Evolutionary conservation across 2,797 vertebrate species (phyloP).

Genomic region (Pachyuromys duprasi): DNA sequence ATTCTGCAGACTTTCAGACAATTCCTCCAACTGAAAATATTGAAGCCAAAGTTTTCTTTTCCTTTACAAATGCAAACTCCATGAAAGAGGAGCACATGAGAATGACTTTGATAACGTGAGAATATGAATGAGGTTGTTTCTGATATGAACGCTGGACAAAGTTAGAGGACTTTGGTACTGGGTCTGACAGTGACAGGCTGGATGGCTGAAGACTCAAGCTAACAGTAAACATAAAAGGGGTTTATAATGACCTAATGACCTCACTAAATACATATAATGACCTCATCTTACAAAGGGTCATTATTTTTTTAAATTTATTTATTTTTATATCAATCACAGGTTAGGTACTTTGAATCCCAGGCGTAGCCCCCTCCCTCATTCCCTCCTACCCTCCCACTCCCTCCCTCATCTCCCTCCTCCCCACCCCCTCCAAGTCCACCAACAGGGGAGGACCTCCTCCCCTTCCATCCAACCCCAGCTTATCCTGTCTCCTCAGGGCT

Average conservation of each 20-base stretch:
- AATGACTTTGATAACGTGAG: neutral
- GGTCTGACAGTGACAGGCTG: neutral
- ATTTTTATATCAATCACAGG: no score
- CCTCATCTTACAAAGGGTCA: neutral
- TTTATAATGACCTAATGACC: no score
- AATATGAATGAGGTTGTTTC: slow-evolving; percentile 21
- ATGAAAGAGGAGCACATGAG: neutral
- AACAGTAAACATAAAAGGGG: neutral
- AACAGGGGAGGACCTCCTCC: no score
- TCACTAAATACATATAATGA: no score
- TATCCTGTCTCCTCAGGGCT: no score
- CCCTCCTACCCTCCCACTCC: no score
- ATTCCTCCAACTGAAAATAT: slow-evolving; percentile 26
- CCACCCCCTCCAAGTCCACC: no score
- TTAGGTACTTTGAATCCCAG: no score
- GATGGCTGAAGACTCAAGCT: neutral
- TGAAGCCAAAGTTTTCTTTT: slow-evolving; percentile 4
- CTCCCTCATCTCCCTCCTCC: no score
- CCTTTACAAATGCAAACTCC: slow-evolving; percentile 41
- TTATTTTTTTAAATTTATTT: no score
- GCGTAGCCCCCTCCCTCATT: no score
- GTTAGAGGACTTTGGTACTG: neutral
- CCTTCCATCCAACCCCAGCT: no score
- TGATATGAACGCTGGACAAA: neutral
- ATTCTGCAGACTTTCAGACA: slow-evolving; percentile 50